phyloP scores from a whole-genome alignment of 2,797 vertebrate species.

The Falco rusticolus region DNA sequence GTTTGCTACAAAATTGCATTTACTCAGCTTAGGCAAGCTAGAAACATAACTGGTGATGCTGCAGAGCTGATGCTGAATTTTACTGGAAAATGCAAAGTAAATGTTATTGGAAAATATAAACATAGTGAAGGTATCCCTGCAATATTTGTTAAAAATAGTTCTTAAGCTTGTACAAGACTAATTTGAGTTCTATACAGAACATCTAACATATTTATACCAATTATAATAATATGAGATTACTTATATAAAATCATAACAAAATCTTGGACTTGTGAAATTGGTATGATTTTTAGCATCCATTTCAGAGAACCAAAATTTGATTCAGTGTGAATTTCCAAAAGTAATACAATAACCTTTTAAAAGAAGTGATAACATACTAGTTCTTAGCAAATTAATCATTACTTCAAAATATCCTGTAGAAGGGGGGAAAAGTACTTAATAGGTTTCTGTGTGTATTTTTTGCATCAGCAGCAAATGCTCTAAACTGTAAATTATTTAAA shows the following conservation, averaged over 20 bases:
- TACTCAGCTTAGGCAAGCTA: slow-evolving; percentile 18
- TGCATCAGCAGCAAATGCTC: background rate
- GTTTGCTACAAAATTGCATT: slow-evolving; percentile 28
- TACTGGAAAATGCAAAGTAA: background rate
- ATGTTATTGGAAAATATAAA: background rate
- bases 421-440: background rate
- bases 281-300: background rate
- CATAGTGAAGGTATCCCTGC: background rate
- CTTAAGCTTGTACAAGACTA: background rate
- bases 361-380: background rate
- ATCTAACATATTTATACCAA: background rate
- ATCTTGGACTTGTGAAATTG: background rate
- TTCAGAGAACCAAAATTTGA: background rate
- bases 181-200: background rate
- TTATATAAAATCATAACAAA: background rate
- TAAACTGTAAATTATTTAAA: background rate
- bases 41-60: background rate
- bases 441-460: background rate
- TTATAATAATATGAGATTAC: background rate
- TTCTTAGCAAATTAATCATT: background rate
- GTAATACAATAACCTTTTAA: background rate
- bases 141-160: slow-evolving; percentile 27
- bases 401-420: background rate
- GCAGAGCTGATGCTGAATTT: background rate
- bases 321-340: background rate